Conservation (phyloP, 2,797 vertebrate genomes). For the Cuculus canorus region DNA sequence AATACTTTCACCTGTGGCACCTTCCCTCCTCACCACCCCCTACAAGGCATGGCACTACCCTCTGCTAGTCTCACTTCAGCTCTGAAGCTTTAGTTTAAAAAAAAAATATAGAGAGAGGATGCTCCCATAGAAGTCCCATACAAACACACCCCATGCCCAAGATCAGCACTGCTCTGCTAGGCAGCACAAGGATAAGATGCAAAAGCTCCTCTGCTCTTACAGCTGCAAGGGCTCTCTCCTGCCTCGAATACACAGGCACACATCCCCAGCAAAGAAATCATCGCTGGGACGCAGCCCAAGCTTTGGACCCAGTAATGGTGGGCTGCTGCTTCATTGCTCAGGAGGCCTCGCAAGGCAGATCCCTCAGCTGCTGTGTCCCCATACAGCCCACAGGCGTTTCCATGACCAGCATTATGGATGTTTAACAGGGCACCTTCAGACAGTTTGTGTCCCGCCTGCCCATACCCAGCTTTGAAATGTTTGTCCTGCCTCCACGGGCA, state of each 20-base stretch:
- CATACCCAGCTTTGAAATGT: background rate
- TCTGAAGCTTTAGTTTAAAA: background rate
- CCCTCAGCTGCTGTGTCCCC: background rate
- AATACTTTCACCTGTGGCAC: background rate
- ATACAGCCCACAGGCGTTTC: fast-evolving
- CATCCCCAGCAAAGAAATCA: background rate
- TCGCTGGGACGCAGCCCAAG: background rate
- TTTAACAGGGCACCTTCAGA: background rate
- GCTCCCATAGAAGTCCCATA: background rate
- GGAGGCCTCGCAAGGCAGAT: background rate
- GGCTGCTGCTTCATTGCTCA: background rate
- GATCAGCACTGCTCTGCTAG: background rate
- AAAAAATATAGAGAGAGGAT: background rate
- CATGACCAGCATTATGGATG: fast-evolving
- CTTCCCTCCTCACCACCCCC: background rate
- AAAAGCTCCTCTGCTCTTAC: background rate
- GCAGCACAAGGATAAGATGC: background rate
- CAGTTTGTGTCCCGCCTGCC: background rate
- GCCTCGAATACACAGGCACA: background rate
- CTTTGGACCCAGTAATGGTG: fast-evolving
- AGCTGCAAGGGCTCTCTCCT: background rate
- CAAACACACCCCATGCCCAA: background rate
- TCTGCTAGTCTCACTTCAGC: background rate
- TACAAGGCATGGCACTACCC: background rate
- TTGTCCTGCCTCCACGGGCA: background rate